These are phyloP conservation scores for Oscheius sp. DNA, from an alignment of 2,888 invertebrate genomes.

Conservation along the genomic window DNA sequence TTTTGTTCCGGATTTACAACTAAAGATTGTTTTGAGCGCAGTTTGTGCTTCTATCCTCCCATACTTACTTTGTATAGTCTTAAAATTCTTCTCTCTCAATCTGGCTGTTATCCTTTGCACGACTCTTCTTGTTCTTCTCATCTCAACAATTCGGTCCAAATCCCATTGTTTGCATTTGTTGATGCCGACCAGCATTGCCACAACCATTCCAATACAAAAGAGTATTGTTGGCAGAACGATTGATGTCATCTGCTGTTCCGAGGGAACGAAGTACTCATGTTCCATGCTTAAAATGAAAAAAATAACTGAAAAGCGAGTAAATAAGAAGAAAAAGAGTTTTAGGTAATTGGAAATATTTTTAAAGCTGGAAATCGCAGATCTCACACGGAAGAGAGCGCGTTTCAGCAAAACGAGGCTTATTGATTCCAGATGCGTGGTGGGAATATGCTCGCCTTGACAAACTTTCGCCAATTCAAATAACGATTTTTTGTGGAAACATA, in stretches of 20 bases:
- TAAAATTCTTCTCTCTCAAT: constrained; percentile 71
- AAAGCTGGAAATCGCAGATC: not conserved
- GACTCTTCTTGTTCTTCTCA: constrained; percentile 71
- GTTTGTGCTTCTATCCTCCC: no score
- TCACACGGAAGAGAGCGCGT: constrained; percentile 6
- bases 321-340: not conserved
- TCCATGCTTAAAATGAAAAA: constrained; percentile 27
- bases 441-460: not conserved
- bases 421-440: constrained; percentile 30
- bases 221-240: constrained; percentile 73
- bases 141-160: constrained; percentile 72
- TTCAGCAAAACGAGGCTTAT: constrained; percentile 16
- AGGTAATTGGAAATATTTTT: not conserved
- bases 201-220: constrained; percentile 73
- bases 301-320: not conserved
- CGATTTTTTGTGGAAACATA: not conserved
- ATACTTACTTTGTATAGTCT: constrained; percentile 69
- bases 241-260: constrained; percentile 67
- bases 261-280: constrained; percentile 61
- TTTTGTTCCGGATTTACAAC: no score
- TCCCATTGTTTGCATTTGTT: constrained; percentile 74
- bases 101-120: constrained; percentile 71
- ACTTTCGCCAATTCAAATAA: not conserved
- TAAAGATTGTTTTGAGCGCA: no score
- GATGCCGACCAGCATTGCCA: constrained; percentile 72